Evolutionary conservation across 2,888 invertebrate species (phyloP).

Genomic region (Tachina lurida): DNA sequence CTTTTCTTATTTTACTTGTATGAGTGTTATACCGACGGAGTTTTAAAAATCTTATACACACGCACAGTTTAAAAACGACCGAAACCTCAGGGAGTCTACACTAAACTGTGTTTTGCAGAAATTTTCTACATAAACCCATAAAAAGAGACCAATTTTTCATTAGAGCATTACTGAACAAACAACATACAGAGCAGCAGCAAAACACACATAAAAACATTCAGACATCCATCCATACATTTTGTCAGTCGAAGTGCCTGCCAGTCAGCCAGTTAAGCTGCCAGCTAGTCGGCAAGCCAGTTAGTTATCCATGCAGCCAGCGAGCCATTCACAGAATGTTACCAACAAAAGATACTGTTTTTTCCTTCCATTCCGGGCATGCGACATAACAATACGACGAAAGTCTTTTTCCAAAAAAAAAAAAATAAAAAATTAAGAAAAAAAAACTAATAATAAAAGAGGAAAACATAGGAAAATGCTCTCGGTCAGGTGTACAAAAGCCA

Average conservation of each 20-base stretch:
- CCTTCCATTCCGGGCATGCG: conserved; percentile 65
- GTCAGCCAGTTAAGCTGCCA: conserved; percentile 28
- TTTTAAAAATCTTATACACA: conserved; percentile 71
- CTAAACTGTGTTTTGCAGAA: conserved; percentile 78
- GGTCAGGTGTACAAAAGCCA: conserved; percentile 64
- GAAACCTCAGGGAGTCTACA: conserved; percentile 79
- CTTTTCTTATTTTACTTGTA: conserved; percentile 57
- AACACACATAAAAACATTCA: conserved; percentile 43
- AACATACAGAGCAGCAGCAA: conserved; percentile 27
- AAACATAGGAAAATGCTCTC: conserved; percentile 58
- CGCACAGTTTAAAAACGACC: conserved; percentile 75
- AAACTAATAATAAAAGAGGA: conserved; percentile 30
- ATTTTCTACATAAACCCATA: conserved; percentile 73
- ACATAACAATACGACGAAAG: conserved; percentile 62
- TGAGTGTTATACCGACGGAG: conserved; percentile 73
- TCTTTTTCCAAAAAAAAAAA: conserved; percentile 49
- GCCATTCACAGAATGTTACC: conserved; percentile 55
- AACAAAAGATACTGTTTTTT: conserved; percentile 55
- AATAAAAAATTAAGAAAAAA: conserved; percentile 13
- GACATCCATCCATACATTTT: conserved; percentile 45
- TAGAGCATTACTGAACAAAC: conserved; percentile 65
- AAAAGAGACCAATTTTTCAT: conserved; percentile 67
- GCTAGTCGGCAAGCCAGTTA: conserved; percentile 30
- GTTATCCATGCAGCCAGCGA: conserved; percentile 46
- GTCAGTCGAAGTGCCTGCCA: conserved; percentile 45